Conservation (phyloP, 2,888 invertebrate species). For the Leptinotarsa haldemani region DNA sequence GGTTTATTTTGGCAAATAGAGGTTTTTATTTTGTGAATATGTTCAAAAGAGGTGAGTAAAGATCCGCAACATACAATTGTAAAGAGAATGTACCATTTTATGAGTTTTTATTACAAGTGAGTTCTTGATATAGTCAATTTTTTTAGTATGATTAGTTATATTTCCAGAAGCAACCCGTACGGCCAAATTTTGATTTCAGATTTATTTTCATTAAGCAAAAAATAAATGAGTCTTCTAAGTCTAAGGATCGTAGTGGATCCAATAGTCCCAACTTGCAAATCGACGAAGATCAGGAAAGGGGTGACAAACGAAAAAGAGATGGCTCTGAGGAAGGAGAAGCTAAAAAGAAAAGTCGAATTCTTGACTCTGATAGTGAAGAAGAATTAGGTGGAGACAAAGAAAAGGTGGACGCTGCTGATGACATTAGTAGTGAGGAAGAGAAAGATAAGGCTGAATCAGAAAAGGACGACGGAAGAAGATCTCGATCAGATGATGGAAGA, state of each 20-base stretch:
- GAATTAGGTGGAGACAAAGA: conserved; percentile 50
- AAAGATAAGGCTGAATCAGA: conserved; percentile 64
- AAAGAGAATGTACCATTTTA: too few species aligned
- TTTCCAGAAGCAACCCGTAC: too few species aligned
- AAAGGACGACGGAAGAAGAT: conserved; percentile 56
- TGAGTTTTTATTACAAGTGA: too few species aligned
- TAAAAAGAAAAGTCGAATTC: conserved; percentile 67
- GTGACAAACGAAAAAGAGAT: conserved; percentile 63
- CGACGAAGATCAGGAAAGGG: conserved; percentile 65
- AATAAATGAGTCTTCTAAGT: conserved; percentile 24
- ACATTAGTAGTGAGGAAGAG: conserved; percentile 90
- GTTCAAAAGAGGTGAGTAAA: too few species aligned
- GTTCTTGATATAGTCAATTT: too few species aligned
- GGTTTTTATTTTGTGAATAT: too few species aligned
- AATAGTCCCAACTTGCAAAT: conserved; percentile 68
- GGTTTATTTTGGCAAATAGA: too few species aligned
- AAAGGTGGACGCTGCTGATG: conserved; percentile 86
- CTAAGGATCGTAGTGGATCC: conserved; percentile 55
- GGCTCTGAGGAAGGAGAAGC: conserved; percentile 51
- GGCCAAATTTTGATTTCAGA: too few species aligned
- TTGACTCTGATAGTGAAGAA: conserved; percentile 78
- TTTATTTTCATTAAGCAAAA: too few species aligned
- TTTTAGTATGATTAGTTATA: too few species aligned
- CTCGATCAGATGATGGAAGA: conserved; percentile 56
- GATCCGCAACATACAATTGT: too few species aligned